phyloP scores from a whole-genome alignment of 2,797 vertebrate species.

The Paramormyrops hopkinsi region DNA sequence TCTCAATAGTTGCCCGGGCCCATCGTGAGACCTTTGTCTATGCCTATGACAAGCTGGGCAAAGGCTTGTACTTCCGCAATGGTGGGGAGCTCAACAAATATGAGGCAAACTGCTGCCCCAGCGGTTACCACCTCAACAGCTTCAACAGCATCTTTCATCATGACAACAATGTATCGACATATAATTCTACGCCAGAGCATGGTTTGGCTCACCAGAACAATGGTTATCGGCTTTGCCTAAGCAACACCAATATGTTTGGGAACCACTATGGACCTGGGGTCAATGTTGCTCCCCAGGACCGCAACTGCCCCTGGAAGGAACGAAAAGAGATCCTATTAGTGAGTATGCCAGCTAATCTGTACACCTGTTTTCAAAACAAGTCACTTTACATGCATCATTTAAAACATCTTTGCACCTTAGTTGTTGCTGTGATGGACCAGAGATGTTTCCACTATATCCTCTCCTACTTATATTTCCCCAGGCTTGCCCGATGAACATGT shows the following conservation, averaged over 20 bases:
- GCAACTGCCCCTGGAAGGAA: slow-evolving; percentile 62
- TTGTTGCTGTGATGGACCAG: neutral
- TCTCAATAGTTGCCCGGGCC: slow-evolving; percentile 71
- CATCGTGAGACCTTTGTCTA: slow-evolving; percentile 84
- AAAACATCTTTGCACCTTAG: neutral
- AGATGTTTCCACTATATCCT: neutral
- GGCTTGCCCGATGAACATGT: slow-evolving; percentile 88
- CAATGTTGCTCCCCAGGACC: slow-evolving; percentile 39
- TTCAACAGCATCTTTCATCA: slow-evolving; percentile 56
- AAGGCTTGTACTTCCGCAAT: slow-evolving; percentile 25
- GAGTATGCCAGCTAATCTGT: slow-evolving; percentile 42
- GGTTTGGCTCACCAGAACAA: slow-evolving; percentile 51
- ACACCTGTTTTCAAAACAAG: neutral
- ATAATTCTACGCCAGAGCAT: slow-evolving; percentile 27
- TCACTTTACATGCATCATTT: neutral
- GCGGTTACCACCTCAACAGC: slow-evolving; percentile 54
- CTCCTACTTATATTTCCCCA: slow-evolving; percentile 38
- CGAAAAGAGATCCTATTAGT: slow-evolving; percentile 69
- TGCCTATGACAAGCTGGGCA: slow-evolving; percentile 72
- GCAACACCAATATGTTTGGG: slow-evolving; percentile 46
- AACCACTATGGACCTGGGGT: slow-evolving; percentile 34
- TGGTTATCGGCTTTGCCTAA: slow-evolving; percentile 52
- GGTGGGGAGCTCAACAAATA: slow-evolving; percentile 43
- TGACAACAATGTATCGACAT: slow-evolving; percentile 51
- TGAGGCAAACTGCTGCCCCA: slow-evolving; percentile 55